Percentiles rank a stretch among this genome's conserved stretches.
phyloP scores from a whole-genome alignment of 2,888 invertebrate species.

The Xestia c-nigrum region DNA sequence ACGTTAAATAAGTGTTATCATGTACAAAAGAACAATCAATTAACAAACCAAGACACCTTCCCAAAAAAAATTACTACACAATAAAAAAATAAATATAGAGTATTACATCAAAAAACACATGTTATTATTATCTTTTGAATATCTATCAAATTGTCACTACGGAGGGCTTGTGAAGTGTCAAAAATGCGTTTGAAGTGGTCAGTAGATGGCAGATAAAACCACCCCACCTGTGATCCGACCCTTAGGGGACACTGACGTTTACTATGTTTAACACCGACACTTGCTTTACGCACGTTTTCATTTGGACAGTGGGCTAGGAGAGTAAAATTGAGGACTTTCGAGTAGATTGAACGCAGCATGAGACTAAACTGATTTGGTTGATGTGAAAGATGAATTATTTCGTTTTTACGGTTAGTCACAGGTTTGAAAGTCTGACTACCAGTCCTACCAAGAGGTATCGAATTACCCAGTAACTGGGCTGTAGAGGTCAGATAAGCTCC shows the following conservation, averaged over 20 bases:
- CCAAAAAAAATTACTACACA: conserved; percentile 45
- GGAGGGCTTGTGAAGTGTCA: conserved; percentile 71
- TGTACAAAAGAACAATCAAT: conserved; percentile 60
- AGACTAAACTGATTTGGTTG: background rate
- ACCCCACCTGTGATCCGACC: conserved; percentile 64
- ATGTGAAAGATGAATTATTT: background rate
- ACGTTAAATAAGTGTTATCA: background rate
- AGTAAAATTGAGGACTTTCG: conserved; percentile 24
- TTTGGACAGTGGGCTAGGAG: conserved; percentile 42
- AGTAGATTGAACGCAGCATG: conserved; percentile 8
- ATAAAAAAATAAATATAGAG: conserved; percentile 42
- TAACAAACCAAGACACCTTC: conserved; percentile 68
- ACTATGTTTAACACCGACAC: conserved; percentile 58
- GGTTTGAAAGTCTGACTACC: background rate
- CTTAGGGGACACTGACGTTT: conserved; percentile 43
- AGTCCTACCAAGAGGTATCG: background rate
- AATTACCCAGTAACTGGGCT: background rate
- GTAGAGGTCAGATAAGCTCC: background rate
- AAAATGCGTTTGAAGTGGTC: conserved; percentile 69
- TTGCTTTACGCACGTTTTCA: conserved; percentile 62
- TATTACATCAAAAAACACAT: conserved; percentile 79
- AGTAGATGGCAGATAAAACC: conserved; percentile 66
- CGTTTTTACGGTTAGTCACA: background rate
- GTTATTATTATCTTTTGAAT: conserved; percentile 78
- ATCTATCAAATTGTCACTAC: conserved; percentile 79